phyloP scores from a whole-genome alignment of 2,113 vertebrate species.

The Mustelus asterias region DNA sequence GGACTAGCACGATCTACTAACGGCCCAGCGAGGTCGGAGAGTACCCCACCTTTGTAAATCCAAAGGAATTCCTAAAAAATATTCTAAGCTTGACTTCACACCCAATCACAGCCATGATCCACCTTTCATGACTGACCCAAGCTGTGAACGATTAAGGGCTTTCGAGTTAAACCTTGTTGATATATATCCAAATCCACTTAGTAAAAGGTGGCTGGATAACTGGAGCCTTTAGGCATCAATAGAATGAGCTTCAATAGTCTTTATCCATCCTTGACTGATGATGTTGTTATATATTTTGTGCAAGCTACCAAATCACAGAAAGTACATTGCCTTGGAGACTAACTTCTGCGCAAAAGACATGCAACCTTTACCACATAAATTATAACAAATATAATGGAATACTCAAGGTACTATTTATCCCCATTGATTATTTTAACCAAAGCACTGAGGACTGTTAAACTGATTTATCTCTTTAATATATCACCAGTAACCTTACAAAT shows the following conservation, averaged over 20 bases:
- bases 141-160: not conserved
- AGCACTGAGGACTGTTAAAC: not conserved
- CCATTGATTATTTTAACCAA: not conserved
- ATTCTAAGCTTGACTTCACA: constrained; percentile 2
- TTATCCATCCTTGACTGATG: not conserved
- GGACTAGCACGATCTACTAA: no score
- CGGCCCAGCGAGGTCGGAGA: no score
- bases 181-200: not conserved
- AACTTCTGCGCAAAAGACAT: not conserved
- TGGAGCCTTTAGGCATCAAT: no score
- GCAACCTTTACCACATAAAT: not conserved
- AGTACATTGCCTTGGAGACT: not conserved
- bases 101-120: not conserved
- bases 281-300: not conserved
- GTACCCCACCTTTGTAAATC: no score
- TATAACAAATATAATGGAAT: not conserved
- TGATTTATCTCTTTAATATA: constrained; percentile 3
- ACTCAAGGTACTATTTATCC: not conserved
- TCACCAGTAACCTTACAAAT: not conserved
- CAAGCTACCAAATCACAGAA: not conserved
- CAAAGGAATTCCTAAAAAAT: not conserved
- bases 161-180: not conserved
- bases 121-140: not conserved
- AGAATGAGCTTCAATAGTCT: not conserved
- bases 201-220: not conserved